Percentiles rank a stretch among this genome's conserved stretches.
phyloP scores from a whole-genome alignment of 1,140 invertebrate genomes.

The Oncopodura yosiiana region DNA sequence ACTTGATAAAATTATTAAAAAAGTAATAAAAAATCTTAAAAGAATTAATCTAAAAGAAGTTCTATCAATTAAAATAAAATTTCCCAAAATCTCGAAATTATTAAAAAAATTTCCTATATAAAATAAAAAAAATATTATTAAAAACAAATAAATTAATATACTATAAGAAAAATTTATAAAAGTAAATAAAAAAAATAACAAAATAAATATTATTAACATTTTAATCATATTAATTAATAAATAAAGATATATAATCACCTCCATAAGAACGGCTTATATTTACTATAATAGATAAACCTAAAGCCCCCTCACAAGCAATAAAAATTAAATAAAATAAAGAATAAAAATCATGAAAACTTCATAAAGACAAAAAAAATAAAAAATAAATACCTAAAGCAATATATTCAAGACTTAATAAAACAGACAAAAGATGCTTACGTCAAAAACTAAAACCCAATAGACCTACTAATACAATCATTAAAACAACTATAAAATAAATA shows the following conservation, averaged over 20 bases:
- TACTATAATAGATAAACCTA: constrained; percentile 49
- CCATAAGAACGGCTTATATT: constrained; percentile 48
- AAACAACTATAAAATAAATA: constrained; percentile 7
- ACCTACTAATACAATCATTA: constrained; percentile 33
- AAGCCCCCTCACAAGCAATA: constrained; percentile 48
- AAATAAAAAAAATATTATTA: constrained; percentile 6
- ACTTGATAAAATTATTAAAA: constrained; percentile 46
- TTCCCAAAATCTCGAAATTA: constrained; percentile 1
- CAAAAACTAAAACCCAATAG: constrained; percentile 41
- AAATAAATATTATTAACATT: constrained; percentile 41
- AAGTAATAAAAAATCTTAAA: constrained; percentile 46
- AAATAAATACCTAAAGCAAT: constrained; percentile 47
- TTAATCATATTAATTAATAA: constrained; percentile 40
- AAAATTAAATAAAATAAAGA: constrained; percentile 50
- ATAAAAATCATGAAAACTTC: constrained; percentile 43
- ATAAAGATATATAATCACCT: constrained; percentile 48
- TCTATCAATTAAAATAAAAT: constrained; percentile 38
- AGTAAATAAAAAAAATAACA: constrained; percentile 40
- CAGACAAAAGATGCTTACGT: constrained; percentile 45
- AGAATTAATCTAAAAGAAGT: constrained; percentile 46
- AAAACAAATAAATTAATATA: background rate
- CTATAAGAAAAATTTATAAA: background rate
- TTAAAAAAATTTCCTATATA: constrained; percentile 1
- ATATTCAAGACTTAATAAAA: constrained; percentile 47
- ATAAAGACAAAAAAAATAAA: constrained; percentile 44